These are phyloP conservation scores for Schizotus pectinicornis DNA, from an alignment of 2,888 invertebrate genomes.

Conservation along the genomic window DNA sequence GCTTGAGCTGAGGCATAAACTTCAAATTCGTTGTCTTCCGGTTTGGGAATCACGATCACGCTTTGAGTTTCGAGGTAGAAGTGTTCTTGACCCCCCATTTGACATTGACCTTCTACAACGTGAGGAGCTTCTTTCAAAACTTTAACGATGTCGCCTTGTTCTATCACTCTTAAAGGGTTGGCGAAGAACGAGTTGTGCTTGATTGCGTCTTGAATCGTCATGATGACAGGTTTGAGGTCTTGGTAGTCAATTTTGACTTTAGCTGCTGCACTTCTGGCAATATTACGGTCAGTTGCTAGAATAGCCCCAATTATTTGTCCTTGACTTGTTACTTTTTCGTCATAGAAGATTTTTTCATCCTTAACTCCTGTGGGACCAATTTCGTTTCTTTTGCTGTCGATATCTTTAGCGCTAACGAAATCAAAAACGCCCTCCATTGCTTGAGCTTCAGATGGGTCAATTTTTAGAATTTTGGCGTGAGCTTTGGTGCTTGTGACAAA, in stretches of 20 bases:
- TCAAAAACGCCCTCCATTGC: constrained; percentile 79
- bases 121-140: constrained; percentile 73
- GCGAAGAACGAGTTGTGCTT: constrained; percentile 73
- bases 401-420: constrained; percentile 79
- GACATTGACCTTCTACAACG: constrained; percentile 77
- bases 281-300: constrained; percentile 76
- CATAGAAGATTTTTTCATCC: constrained; percentile 87
- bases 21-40: constrained; percentile 85
- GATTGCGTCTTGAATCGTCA: constrained; percentile 91
- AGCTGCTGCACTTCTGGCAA: constrained; percentile 83
- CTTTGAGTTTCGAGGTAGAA: constrained; percentile 93
- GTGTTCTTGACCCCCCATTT: constrained; percentile 93
- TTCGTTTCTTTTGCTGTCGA: constrained; percentile 70
- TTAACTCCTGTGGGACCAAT: constrained; percentile 73
- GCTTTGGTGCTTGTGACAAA: constrained; percentile 82
- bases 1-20: constrained; percentile 63
- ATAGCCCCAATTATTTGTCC: constrained; percentile 80
- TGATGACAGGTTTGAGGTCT: constrained; percentile 77
- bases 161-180: constrained; percentile 59
- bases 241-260: constrained; percentile 80
- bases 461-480: constrained; percentile 77
- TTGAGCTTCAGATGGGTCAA: constrained; percentile 79
- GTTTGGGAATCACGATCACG: constrained; percentile 72
- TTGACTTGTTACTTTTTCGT: constrained; percentile 74
- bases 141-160: constrained; percentile 71